Conservation (phyloP, 2,888 invertebrate genomes). For the Petrophora chlorosata region DNA sequence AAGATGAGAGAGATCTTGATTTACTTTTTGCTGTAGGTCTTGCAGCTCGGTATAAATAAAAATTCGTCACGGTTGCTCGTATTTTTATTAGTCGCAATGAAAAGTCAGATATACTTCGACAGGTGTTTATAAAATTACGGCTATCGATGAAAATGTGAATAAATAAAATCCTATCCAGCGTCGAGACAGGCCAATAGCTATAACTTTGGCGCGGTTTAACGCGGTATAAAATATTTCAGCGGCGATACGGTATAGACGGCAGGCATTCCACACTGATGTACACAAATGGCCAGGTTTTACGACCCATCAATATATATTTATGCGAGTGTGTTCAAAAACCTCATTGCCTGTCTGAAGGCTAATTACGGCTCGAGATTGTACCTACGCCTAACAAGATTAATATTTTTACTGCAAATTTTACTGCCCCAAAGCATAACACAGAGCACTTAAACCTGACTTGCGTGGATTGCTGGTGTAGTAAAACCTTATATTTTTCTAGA, state of each 20-base stretch:
- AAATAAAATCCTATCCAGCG: conserved; percentile 40
- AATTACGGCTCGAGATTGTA: conserved; percentile 30
- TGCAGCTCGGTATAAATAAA: conserved; percentile 31
- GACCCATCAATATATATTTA: conserved; percentile 47
- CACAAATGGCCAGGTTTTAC: conserved; percentile 47
- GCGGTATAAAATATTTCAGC: conserved; percentile 51
- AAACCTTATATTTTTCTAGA: conserved; percentile 31
- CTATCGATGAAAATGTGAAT: conserved; percentile 26
- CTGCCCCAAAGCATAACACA: conserved; percentile 1
- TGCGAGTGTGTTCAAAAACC: conserved; percentile 36
- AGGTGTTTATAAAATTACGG: conserved; percentile 21
- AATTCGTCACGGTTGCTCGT: conserved; percentile 21
- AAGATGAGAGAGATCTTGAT: conserved; percentile 45
- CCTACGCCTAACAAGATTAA: conserved; percentile 22
- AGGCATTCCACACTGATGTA: conserved; percentile 41
- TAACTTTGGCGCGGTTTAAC: conserved; percentile 50
- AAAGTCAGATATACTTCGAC: conserved; percentile 13
- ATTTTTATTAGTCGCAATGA: conserved; percentile 24
- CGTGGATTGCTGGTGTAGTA: conserved; percentile 13
- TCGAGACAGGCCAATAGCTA: conserved; percentile 45
- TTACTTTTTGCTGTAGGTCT: conserved; percentile 41
- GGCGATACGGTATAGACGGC: conserved; percentile 38
- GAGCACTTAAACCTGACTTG: conserved; percentile 16
- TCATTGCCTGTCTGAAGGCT: conserved; percentile 26
- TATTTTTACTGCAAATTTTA: conserved; percentile 18